Base-by-base conservation (phyloP, 2,888 invertebrate species). In the Hylaea fasciaria region DNA sequence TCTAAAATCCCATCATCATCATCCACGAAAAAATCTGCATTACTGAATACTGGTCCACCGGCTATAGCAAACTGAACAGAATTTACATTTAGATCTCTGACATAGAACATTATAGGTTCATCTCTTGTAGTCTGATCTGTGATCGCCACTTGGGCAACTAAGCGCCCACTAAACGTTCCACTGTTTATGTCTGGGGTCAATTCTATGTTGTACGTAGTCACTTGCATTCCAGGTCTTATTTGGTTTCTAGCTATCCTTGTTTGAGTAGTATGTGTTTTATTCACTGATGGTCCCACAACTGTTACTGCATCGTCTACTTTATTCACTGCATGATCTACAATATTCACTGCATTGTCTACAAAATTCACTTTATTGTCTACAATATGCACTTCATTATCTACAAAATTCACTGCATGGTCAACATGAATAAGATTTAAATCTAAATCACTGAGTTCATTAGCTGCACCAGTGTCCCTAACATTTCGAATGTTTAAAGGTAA, bases 151-250 rank as follows among this genome's bases (percentile, higher is more conserved):
- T 76, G 62, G n/a, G 78, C 69, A 9, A 57, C 51, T 22, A 76
- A 65, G 57, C 45, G 62, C 16, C 86, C 89, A 59, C 14, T 61
- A 61, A 88, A 89, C 0, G 69, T 73, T 0, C 72, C 74, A 43
- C 39, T 66, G 2, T 62, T 56, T 2, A 70, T 44, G 57, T 85
- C 57, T 0, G 81, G 74, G 8, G 73, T 66, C 3, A 89, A 57
- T 64, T 75, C 73, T 7, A 89, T 59, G 0, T 17, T n/a, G 43
- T 87, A 86, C 16, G 65, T 72, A 1, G 53, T 67, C 0, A 82
- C 71, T 0, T 32, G 11, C 77, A 87, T 81, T 5, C 84, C 88
- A 8, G 85, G 83, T 61, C 86, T 76, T 29, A 86, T 58, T 47
- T 74, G 65, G 44, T 78, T 80, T 44, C 73, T 69, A 22, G 28